These are phyloP conservation scores for Poecile montanus DNA, from an alignment of 2,797 vertebrate genomes.

Conservation along the genomic window DNA sequence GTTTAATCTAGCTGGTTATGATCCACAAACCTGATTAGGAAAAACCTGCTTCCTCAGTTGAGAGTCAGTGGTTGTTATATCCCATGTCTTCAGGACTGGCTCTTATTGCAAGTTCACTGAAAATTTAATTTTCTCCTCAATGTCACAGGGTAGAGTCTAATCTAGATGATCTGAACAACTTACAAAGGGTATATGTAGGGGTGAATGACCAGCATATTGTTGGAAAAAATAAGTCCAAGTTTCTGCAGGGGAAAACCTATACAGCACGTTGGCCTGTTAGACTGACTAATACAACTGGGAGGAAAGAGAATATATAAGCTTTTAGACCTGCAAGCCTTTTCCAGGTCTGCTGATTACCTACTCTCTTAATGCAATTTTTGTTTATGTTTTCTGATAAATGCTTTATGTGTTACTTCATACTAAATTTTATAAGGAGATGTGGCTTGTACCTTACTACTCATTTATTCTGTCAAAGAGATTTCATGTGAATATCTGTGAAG, in stretches of 20 bases:
- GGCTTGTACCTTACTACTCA: slow-evolving; percentile 25
- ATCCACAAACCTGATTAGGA: background rate
- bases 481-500: slow-evolving; percentile 10
- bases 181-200: accelerated
- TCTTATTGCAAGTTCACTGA: background rate
- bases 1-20: background rate
- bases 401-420: background rate
- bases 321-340: background rate
- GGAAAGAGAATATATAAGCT: background rate
- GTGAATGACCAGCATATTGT: background rate
- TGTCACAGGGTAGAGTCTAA: background rate
- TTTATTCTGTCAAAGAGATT: slow-evolving; percentile 14
- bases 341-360: background rate
- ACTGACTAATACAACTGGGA: background rate
- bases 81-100: background rate
- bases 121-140: background rate
- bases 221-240: background rate
- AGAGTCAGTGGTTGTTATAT: background rate
- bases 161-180: background rate
- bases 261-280: background rate
- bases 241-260: background rate
- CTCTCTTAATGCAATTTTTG: background rate
- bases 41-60: background rate
- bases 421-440: background rate
- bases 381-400: background rate